Conservation (phyloP, 2,113 vertebrate genomes). For the Loxodonta africana region DNA sequence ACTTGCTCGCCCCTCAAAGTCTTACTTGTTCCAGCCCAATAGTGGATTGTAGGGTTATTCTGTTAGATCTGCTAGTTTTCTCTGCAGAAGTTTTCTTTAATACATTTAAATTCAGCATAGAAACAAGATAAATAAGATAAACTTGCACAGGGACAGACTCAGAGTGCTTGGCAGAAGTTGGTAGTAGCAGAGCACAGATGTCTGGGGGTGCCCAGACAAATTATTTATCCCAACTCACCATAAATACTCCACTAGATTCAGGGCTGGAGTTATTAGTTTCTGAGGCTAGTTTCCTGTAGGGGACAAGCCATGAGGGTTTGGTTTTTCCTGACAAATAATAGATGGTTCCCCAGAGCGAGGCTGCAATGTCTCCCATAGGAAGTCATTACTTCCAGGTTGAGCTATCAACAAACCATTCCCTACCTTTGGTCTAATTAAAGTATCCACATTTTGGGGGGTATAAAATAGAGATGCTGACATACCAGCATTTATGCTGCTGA, state of each 20-base stretch:
- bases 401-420: constrained; percentile 74
- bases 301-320: not conserved
- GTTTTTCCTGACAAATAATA: constrained; percentile 56
- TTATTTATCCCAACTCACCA: not conserved
- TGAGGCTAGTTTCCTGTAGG: not conserved
- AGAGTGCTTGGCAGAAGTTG: not conserved
- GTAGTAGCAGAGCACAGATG: not conserved
- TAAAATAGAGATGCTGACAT: constrained; percentile 87
- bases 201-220: not conserved
- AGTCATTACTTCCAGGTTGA: constrained; percentile 75
- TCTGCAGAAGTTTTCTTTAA: not conserved
- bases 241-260: constrained; percentile 35
- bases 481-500: constrained; percentile 84
- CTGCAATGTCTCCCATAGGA: constrained; percentile 71
- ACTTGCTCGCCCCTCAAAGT: not conserved
- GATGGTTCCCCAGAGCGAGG: not conserved
- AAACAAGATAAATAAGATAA: not conserved
- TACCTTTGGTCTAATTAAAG: constrained; percentile 85
- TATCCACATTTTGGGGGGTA: constrained; percentile 73
- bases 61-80: not conserved
- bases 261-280: constrained; percentile 18
- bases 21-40: too few species aligned
- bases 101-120: not conserved
- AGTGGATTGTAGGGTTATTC: not conserved
- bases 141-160: not conserved